Evolutionary conservation across 2,888 invertebrate species (phyloP).

Genomic region (Phyllotreta cruciferae): DNA sequence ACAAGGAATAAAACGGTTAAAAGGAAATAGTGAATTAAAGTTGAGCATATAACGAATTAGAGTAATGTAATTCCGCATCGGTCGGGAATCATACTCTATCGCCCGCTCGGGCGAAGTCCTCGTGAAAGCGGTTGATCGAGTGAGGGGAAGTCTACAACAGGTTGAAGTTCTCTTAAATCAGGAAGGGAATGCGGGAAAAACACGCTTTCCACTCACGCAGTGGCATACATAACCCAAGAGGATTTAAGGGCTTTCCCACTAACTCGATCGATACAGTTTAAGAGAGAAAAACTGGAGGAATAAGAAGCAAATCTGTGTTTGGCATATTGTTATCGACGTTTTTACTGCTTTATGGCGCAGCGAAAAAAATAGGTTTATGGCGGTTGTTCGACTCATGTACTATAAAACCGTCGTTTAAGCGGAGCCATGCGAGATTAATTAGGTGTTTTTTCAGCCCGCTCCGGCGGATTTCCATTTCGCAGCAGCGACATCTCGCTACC

Average conservation of each 20-base stretch:
- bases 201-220: conserved; percentile 34
- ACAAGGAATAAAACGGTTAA: too few relatives aligned
- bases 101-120: conserved; percentile 15
- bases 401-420: too few relatives aligned
- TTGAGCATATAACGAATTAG: too few relatives aligned
- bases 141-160: conserved; percentile 20
- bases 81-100: conserved; percentile 18
- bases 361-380: conserved; percentile 13
- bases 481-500: conserved; percentile 17
- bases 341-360: conserved; percentile 19
- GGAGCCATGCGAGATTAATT: too few relatives aligned
- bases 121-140: conserved; percentile 19
- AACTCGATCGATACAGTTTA: conserved; percentile 30
- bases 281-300: conserved; percentile 28
- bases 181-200: conserved; percentile 32
- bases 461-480: conserved; percentile 1
- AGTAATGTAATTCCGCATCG: conserved; percentile 1
- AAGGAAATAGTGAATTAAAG: too few relatives aligned
- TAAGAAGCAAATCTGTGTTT: conserved; percentile 33
- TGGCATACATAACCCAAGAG: conserved; percentile 26
- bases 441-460: too few relatives aligned
- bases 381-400: too few relatives aligned
- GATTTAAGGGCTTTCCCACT: conserved; percentile 28
- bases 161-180: conserved; percentile 25
- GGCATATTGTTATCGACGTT: conserved; percentile 31